Conservation (phyloP, 2,113 vertebrate genomes). For the Prunella himalayana region DNA sequence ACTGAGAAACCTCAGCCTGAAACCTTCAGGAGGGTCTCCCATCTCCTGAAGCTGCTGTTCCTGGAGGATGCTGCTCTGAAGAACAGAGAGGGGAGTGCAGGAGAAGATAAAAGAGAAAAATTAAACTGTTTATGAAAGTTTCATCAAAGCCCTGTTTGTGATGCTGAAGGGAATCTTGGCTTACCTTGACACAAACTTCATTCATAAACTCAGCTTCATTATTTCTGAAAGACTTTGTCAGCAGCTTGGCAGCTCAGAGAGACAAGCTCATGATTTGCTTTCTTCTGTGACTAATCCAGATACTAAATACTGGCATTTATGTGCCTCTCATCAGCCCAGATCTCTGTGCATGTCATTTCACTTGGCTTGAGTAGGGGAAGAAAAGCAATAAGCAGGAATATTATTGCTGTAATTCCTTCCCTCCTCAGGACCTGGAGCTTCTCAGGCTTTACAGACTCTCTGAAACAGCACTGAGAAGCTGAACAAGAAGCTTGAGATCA, state of each 20-base stretch:
- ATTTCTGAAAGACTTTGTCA: neutral
- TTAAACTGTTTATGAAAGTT: conserved; percentile 47
- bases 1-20: neutral
- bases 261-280: neutral
- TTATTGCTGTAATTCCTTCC: neutral
- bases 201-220: neutral
- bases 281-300: neutral
- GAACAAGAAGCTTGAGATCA: neutral
- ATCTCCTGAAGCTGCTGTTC: neutral
- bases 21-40: neutral
- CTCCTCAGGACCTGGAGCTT: neutral
- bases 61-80: neutral
- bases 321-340: neutral
- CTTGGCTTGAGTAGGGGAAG: neutral
- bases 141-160: conserved; percentile 38
- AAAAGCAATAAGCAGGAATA: neutral
- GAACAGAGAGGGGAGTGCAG: neutral
- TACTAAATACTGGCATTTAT: neutral
- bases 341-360: neutral
- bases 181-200: conserved; percentile 25
- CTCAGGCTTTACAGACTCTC: neutral
- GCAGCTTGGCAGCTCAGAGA: neutral
- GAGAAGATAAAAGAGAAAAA: conserved; percentile 58
- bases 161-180: neutral
- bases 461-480: neutral